Evolutionary conservation across 92 coral and sea anemone genomes (phyloP), one percentile per base, ranked within the genome.

Genomic region (Epizoanthus scotinus): DNA sequence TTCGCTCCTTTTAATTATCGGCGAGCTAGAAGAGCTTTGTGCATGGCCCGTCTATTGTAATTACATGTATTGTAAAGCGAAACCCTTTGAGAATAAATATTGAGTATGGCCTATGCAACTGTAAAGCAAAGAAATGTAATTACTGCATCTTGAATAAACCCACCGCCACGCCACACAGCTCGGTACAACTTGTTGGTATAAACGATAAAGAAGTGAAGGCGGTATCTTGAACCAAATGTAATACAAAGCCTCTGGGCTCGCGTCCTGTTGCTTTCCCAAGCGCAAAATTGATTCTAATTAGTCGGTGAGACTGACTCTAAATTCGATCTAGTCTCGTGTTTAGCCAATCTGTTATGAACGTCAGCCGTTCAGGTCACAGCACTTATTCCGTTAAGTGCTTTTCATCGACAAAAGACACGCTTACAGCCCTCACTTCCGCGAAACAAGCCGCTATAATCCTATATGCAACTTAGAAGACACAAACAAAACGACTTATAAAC

Each of bases 1-100:
- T 85, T 84, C 71, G 94, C 93, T 87, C 92, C 97, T 90, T 83
- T 87, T 92, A 87, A 92, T 87, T 92, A 87, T 82, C 87, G 56
- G 62, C 58, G 62, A 63, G 57, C 86, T 59, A 86, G 88, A 89
- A 91, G 87, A 83, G 84, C 87, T 83, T 90, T 92, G 88, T 89
- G 91, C 63, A 67, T 71, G 78, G 77, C 72, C 64, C 49, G 31
- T 17, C 66, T 68, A 79, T 87, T 87, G 85, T 92, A 90, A 92
- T 92, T 92, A 89, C 84, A 84, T 78, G 85, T 73, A 90, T 92
- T 92, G 94, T 90, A 65, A 73, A 49, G 14, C 55, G 49, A 63
- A 57, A 53, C 62, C 87, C 75, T 84, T 70, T 77, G 67, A 73
- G 86, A 70, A 57, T 80, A 72, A 83, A 87, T 84, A 87, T 70